A percentile compares a stretch with the other conserved stretches of the same genome.
Conservation (phyloP, 2,113 vertebrate species). For the Cyphotilapia sp. region DNA sequence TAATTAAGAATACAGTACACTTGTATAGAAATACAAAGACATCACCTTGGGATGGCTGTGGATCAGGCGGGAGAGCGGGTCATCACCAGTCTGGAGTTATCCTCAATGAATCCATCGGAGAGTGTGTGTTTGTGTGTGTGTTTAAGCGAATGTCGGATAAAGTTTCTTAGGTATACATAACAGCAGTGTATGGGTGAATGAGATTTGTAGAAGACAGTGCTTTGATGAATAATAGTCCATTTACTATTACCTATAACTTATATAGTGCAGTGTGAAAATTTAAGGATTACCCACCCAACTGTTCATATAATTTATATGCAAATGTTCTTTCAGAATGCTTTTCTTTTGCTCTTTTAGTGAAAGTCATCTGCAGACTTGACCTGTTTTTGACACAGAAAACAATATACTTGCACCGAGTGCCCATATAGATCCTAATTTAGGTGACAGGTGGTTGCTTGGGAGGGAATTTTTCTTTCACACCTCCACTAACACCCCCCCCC, state of each 20-base stretch:
- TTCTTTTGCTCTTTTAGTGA: background rate
- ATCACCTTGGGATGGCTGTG: background rate
- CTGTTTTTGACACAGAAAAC: background rate
- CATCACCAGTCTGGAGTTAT: background rate
- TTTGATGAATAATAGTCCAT: background rate
- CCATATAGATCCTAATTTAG: background rate
- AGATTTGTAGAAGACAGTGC: background rate
- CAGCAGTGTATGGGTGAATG: background rate
- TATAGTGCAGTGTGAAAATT: background rate
- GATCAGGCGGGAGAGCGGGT: background rate
- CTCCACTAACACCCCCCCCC: conserved; percentile 14
- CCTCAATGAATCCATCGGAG: background rate
- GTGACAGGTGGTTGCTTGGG: background rate
- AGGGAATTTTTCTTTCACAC: conserved; percentile 19
- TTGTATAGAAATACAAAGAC: background rate
- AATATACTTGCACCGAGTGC: background rate
- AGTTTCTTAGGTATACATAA: background rate
- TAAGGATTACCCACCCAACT: background rate
- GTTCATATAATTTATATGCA: background rate
- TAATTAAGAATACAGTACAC: background rate
- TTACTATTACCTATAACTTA: background rate
- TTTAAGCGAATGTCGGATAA: background rate
- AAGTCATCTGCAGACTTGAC: background rate
- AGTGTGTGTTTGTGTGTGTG: background rate
- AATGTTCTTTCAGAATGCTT: background rate